Evolutionary conservation across 2,113 vertebrate genomes (phyloP).

Genomic region (Melozone crissalis): DNA sequence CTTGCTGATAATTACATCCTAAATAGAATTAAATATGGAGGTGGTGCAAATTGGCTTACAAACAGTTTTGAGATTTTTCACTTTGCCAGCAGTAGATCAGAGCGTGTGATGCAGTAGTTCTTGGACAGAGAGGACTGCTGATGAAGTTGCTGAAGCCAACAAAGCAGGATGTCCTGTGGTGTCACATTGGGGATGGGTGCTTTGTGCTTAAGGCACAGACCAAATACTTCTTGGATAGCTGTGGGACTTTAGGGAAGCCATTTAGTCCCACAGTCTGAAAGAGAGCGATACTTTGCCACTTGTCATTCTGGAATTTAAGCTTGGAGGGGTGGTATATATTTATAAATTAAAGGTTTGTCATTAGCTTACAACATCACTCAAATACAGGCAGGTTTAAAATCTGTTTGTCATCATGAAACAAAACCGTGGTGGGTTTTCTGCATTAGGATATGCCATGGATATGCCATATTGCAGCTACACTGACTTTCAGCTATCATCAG

Average conservation of each 20-base stretch:
- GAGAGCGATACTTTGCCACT: neutral
- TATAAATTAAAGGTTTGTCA: neutral
- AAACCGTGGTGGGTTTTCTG: neutral
- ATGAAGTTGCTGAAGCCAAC: neutral
- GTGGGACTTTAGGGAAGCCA: neutral
- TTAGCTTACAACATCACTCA: neutral
- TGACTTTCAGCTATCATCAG: neutral
- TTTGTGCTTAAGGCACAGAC: neutral
- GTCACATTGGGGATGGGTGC: accelerated
- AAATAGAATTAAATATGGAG: neutral
- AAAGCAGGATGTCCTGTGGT: neutral
- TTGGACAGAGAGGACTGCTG: accelerated
- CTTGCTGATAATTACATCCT: neutral
- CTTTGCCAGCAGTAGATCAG: neutral
- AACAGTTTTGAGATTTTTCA: neutral
- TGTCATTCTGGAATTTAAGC: neutral
- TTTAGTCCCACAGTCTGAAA: neutral
- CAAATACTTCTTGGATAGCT: neutral
- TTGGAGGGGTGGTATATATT: accelerated
- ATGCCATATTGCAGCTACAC: neutral
- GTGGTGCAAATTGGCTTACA: neutral
- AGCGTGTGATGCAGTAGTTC: neutral
- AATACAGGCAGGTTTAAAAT: neutral
- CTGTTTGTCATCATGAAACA: neutral
- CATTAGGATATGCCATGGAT: neutral